Base-by-base conservation (phyloP, 1,140 invertebrate genomes). In the Cherax quadricarinatus region DNA sequence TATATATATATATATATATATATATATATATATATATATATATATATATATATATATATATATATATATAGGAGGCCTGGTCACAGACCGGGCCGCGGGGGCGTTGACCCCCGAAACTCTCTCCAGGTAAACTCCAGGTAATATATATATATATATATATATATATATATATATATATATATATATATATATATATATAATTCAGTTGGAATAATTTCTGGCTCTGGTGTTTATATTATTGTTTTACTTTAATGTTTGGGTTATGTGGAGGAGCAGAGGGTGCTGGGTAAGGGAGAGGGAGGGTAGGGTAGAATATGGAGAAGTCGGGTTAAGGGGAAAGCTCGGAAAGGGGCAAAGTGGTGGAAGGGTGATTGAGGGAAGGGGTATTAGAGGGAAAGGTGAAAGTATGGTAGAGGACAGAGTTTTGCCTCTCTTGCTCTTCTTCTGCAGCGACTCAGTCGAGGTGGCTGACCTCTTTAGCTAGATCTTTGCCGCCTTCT, bases 131-230 rank as follows among this genome's bases (percentile, higher is more conserved):
- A n/a, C n/a, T n/a, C n/a, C n/a, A n/a, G n/a, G n/a, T n/a, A n/a
- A n/a, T 70, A 70, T 70, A 70, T 70, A 70, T 70, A 70, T 70
- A 70, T 70, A 70, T 70, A 70, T 70, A 70, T 70, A 70, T 70
- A 70, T 70, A 70, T 70, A 70, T 70, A 70, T 70, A 70, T 70
- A 70, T 70, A 70, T 70, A 70, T 70, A 70, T 70, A 70, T 70
- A 70, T 70, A 70, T 70, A 70, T 70, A 70, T 57, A 57, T 57
- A 57, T 57, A 57, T 57, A 57, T 57, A 1, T 57, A 57, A 9
- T 57, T 57, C 53, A 57, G 0, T 41, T 1, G 53, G 53, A 14
- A 57, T 66, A 66, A 66, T 66, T 66, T 66, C 7, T 18, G 62
- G 4, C 18, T 21, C 16, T 1, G 16, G 62, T 66, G 18, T 66